Evolutionary conservation across 2,113 vertebrate species (phyloP).

Genomic region (Oreochromis aureus): DNA sequence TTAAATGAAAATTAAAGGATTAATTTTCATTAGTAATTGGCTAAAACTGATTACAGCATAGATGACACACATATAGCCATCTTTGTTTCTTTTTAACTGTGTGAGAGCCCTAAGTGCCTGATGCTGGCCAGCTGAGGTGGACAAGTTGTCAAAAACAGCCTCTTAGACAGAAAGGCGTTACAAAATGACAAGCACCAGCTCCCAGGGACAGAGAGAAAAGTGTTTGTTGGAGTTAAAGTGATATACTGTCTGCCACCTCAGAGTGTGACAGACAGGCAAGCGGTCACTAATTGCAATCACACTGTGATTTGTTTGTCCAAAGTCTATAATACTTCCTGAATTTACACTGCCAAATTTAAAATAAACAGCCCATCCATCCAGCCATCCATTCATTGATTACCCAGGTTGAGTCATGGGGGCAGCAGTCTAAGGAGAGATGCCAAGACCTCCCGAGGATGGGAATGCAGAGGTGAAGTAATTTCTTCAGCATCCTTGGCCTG

Average conservation of each 20-base stretch:
- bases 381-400: not conserved
- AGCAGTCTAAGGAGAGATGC: not conserved
- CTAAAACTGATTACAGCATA: not conserved
- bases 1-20: not conserved
- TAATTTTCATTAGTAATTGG: not conserved
- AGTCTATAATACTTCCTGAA: not conserved
- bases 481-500: not conserved
- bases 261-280: not conserved
- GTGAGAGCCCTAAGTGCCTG: not conserved
- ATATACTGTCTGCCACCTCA: conserved; percentile 3
- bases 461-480: not conserved
- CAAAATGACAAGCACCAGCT: conserved; percentile 27
- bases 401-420: not conserved
- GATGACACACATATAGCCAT: not conserved
- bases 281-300: not conserved
- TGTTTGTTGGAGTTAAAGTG: not conserved
- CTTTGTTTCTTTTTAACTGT: not conserved
- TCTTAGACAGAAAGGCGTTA: conserved; percentile 7
- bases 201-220: not conserved
- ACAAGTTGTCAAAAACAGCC: conserved; percentile 36
- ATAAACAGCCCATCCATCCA: not conserved
- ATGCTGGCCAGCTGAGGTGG: conserved; percentile 28
- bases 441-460: not conserved
- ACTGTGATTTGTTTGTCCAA: not conserved
- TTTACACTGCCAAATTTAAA: not conserved